These are phyloP conservation scores for Hexactinellida sp. DNA, from an alignment of 37 sponge, comb jelly and placozoan genomes.

Conservation along the genomic window DNA sequence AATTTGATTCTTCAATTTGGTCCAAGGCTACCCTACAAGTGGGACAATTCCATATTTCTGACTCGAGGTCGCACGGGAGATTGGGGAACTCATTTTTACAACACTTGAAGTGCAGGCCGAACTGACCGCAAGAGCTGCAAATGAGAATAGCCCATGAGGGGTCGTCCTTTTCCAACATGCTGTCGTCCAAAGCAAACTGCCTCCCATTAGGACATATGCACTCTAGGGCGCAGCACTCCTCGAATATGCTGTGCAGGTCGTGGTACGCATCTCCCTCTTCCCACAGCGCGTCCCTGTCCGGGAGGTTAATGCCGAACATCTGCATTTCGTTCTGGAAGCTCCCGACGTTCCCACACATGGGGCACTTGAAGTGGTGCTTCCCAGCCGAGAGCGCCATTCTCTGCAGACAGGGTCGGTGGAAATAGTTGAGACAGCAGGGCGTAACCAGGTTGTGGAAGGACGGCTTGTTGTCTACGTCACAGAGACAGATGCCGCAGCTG, in stretches of 20 bases:
- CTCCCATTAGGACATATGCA: neutral
- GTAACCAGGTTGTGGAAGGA: constrained; percentile 3
- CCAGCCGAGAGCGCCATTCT: constrained; percentile 5
- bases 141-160: neutral
- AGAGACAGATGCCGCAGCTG: neutral
- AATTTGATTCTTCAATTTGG: neutral
- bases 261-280: constrained; percentile 14
- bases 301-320: neutral
- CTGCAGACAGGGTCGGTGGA: neutral
- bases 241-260: neutral
- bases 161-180: neutral
- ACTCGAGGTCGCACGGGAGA: neutral
- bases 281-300: neutral
- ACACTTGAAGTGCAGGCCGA: neutral
- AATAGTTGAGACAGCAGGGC: neutral
- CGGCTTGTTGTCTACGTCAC: neutral
- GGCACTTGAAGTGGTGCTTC: constrained; percentile 4
- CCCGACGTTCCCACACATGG: neutral
- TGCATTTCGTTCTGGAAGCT: neutral
- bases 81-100: neutral
- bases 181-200: neutral
- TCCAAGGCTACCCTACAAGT: neutral
- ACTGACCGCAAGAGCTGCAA: neutral
- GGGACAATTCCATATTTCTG: constrained; percentile 1
- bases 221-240: neutral